These are phyloP conservation scores for Drosophila suboccidentalis DNA, from an alignment of 2,888 invertebrate genomes.

Conservation along the genomic window DNA sequence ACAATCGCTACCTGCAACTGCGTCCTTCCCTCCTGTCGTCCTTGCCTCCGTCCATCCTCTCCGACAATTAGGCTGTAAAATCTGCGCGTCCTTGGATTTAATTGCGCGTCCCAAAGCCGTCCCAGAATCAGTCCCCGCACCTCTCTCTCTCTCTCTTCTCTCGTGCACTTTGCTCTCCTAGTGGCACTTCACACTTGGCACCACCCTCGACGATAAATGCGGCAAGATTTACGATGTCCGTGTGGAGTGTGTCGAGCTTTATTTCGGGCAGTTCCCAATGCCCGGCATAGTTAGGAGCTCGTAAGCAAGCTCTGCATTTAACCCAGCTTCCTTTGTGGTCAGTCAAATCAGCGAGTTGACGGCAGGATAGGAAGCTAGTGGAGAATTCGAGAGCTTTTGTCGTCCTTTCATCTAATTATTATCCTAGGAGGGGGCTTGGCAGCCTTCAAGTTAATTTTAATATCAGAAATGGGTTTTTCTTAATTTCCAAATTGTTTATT, in stretches of 20 bases:
- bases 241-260: neutral
- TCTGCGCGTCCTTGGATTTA: constrained; percentile 47
- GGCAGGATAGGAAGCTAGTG: neutral
- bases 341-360: neutral
- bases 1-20: constrained; percentile 20
- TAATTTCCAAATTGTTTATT: too few relatives aligned
- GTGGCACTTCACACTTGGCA: constrained; percentile 4
- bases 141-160: neutral
- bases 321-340: constrained; percentile 1
- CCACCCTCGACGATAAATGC: constrained; percentile 20
- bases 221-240: constrained; percentile 41
- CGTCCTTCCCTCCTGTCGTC: neutral
- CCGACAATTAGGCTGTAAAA: constrained; percentile 45
- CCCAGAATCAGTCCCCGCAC: neutral
- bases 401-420: neutral
- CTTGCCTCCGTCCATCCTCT: neutral
- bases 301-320: neutral
- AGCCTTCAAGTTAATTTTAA: neutral
- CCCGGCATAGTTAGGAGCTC: neutral
- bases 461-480: too few relatives aligned
- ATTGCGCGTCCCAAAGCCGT: constrained; percentile 34
- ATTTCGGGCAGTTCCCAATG: neutral
- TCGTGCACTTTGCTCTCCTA: neutral
- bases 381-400: neutral
- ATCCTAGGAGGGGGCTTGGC: neutral